Percentiles rank a stretch among this genome's conserved stretches.
Evolutionary conservation across 2,113 vertebrate genomes (phyloP).

Genomic region (Falco punctatus): DNA sequence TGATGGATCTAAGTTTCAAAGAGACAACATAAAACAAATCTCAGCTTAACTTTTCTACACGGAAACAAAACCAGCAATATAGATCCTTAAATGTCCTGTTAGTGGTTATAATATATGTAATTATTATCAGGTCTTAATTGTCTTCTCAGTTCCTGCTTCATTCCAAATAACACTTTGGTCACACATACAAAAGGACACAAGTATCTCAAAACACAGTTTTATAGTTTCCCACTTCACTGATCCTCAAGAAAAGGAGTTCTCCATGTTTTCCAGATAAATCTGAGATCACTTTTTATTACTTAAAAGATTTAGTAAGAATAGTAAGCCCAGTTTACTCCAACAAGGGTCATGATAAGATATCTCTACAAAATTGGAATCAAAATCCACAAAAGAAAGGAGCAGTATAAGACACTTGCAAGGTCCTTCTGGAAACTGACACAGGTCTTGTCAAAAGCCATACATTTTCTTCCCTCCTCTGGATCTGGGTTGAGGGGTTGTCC

Average conservation of each 20-base stretch:
- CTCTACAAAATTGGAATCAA: background rate
- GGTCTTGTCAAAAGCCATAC: background rate
- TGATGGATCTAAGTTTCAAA: constrained; percentile 40
- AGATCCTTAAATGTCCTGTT: background rate
- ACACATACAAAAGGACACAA: background rate
- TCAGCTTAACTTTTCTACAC: background rate
- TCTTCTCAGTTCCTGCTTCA: background rate
- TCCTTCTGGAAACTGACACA: background rate
- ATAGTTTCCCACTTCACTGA: background rate
- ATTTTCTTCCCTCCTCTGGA: background rate
- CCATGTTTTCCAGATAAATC: background rate
- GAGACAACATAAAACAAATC: background rate
- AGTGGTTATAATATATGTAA: background rate
- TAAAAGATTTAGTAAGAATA: background rate
- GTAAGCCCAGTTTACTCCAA: background rate
- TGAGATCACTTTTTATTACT: background rate
- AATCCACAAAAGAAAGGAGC: background rate
- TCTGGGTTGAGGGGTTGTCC: background rate
- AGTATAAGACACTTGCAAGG: background rate
- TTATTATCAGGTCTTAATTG: background rate
- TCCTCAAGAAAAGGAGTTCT: background rate
- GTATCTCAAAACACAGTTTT: background rate
- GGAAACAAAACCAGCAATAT: background rate
- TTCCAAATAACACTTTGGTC: background rate
- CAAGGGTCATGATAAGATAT: background rate